Evolutionary conservation across 2,113 vertebrate genomes (phyloP).

Genomic region (Equus quagga): DNA sequence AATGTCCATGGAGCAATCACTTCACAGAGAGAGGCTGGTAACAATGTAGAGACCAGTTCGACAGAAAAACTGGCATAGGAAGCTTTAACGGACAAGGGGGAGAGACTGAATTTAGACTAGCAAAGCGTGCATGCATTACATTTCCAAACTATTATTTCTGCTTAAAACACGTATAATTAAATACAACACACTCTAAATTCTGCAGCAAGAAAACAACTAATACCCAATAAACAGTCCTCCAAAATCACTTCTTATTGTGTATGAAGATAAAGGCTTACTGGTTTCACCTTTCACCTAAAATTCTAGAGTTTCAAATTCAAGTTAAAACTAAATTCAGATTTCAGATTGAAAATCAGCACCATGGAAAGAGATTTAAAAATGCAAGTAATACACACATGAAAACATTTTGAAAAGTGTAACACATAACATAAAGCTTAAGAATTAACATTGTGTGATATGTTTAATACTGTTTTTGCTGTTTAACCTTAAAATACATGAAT

Average conservation of each 20-base stretch:
- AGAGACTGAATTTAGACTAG: not conserved
- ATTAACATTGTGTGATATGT: not conserved
- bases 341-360: not conserved
- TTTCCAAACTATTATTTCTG: not conserved
- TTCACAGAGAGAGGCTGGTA: not conserved
- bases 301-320: conserved; percentile 33
- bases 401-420: not conserved
- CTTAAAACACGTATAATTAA: not conserved
- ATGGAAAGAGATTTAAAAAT: conserved; percentile 7
- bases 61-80: not conserved
- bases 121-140: not conserved
- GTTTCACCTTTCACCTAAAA: conserved; percentile 31
- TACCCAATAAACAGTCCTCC: not conserved
- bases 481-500: not conserved
- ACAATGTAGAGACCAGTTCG: not conserved
- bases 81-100: not conserved
- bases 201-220: not conserved
- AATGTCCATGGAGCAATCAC: not conserved
- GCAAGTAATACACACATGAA: not conserved
- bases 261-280: not conserved
- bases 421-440: not conserved
- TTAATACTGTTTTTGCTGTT: not conserved
- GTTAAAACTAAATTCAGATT: conserved; percentile 25
- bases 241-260: not conserved
- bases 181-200: not conserved